Conservation (phyloP, 2,797 vertebrate species). For the Typhlichthys eigenmanni region DNA sequence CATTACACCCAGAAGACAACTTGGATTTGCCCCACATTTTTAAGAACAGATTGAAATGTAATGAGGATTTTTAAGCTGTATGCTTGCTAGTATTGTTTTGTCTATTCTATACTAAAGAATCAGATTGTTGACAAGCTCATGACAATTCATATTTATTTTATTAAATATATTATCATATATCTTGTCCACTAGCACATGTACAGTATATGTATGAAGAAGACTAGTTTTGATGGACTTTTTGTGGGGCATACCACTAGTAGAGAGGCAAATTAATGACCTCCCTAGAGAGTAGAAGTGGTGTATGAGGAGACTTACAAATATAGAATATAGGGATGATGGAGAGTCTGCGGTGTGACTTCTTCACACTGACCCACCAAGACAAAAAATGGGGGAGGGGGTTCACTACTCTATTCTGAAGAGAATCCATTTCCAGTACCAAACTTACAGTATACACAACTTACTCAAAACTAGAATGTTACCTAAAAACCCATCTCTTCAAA, state of each 20-base stretch:
- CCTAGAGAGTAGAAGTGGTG: constrained; percentile 54
- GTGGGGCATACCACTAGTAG: constrained; percentile 68
- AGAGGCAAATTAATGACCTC: constrained; percentile 75
- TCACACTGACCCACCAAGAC: constrained; percentile 43
- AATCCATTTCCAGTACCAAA: too few relatives aligned
- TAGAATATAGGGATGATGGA: constrained; percentile 60
- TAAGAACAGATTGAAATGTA: constrained; percentile 24
- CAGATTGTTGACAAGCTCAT: constrained; percentile 29
- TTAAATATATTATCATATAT: constrained; percentile 39
- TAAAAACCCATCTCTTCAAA: too few relatives aligned
- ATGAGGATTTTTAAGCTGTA: constrained; percentile 11
- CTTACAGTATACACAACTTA: background rate
- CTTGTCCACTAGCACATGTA: constrained; percentile 42
- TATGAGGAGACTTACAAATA: constrained; percentile 69
- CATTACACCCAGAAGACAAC: constrained; percentile 9
- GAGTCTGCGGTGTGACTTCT: constrained; percentile 58
- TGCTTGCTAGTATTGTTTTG: constrained; percentile 25
- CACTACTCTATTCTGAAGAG: too few relatives aligned
- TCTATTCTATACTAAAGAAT: constrained; percentile 34
- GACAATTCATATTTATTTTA: constrained; percentile 50
- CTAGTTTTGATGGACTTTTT: constrained; percentile 70
- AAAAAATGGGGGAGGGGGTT: background rate
- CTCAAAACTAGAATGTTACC: background rate
- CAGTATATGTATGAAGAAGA: constrained; percentile 47
- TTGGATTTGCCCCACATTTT: constrained; percentile 36